phyloP scores from a whole-genome alignment of 2,797 vertebrate genomes.

The Pyrocephalus nanus region DNA sequence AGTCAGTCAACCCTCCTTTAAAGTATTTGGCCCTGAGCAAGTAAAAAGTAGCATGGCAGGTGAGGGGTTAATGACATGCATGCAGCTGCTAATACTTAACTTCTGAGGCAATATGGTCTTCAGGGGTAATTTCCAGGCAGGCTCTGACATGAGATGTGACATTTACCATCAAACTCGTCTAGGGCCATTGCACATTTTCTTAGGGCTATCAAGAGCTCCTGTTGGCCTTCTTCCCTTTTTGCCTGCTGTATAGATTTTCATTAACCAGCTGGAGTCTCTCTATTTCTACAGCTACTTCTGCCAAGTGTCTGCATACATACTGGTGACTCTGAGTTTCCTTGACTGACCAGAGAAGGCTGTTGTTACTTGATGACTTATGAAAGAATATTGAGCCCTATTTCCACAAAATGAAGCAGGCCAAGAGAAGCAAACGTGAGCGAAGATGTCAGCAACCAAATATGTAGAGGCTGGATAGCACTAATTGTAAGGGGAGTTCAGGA shows the following conservation, averaged over 20 bases:
- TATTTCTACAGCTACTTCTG: not conserved
- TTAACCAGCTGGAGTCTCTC: not conserved
- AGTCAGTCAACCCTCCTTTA: slow-evolving; percentile 54
- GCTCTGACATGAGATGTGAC: slow-evolving; percentile 68
- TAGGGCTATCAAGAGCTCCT: not conserved
- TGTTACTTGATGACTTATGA: slow-evolving; percentile 46
- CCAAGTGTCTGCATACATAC: not conserved
- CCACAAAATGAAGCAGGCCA: not conserved
- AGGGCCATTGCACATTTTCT: slow-evolving; percentile 8
- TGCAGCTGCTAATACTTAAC: slow-evolving; percentile 63
- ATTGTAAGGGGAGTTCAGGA: not conserved
- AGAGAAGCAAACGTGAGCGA: not conserved
- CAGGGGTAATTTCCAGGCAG: slow-evolving; percentile 53
- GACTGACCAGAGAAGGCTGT: slow-evolving; percentile 32
- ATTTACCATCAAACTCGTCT: slow-evolving; percentile 42
- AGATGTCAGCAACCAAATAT: not conserved
- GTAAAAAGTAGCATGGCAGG: slow-evolving; percentile 26
- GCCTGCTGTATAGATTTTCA: not conserved
- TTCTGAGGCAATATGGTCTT: slow-evolving; percentile 60
- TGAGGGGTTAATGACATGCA: slow-evolving; percentile 67
- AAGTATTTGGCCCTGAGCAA: slow-evolving; percentile 39
- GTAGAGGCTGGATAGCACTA: not conserved
- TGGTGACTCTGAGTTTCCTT: slow-evolving; percentile 25
- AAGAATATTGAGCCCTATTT: slow-evolving; percentile 22
- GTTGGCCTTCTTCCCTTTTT: not conserved